phyloP scores from a whole-genome alignment of 1,140 invertebrate genomes.

The Diachasma alloeum region DNA sequence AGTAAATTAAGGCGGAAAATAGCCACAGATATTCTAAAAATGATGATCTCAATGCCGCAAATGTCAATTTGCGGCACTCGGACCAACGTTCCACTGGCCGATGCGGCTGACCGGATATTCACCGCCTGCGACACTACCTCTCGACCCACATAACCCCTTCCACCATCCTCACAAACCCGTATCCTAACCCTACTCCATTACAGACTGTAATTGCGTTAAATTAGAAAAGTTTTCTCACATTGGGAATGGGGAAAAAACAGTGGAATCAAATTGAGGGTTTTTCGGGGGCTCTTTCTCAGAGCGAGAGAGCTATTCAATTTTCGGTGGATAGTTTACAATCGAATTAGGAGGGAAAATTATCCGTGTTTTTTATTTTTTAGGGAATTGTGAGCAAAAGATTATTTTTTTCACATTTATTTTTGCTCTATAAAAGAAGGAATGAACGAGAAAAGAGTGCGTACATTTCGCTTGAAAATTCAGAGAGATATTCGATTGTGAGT shows the following conservation, averaged over 20 bases:
- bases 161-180: background rate
- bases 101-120: constrained; percentile 6
- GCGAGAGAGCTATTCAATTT: too few relatives aligned
- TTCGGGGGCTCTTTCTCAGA: background rate
- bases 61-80: background rate
- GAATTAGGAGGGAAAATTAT: too few relatives aligned
- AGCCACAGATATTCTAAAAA: background rate
- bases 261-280: background rate
- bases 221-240: constrained; percentile 47
- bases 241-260: background rate
- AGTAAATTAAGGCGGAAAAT: background rate
- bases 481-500: too few relatives aligned
- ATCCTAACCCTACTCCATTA: background rate
- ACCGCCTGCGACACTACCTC: background rate
- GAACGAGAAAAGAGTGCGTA: too few relatives aligned
- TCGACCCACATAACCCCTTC: background rate
- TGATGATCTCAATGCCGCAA: background rate
- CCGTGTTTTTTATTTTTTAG: too few relatives aligned
- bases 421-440: too few relatives aligned
- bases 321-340: too few relatives aligned
- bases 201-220: constrained; percentile 45
- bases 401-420: too few relatives aligned
- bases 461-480: too few relatives aligned
- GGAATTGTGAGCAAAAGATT: too few relatives aligned
- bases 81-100: background rate